These are phyloP conservation scores for Hystrix brachyura DNA, from an alignment of 2,113 vertebrate genomes.

Conservation along the genomic window DNA sequence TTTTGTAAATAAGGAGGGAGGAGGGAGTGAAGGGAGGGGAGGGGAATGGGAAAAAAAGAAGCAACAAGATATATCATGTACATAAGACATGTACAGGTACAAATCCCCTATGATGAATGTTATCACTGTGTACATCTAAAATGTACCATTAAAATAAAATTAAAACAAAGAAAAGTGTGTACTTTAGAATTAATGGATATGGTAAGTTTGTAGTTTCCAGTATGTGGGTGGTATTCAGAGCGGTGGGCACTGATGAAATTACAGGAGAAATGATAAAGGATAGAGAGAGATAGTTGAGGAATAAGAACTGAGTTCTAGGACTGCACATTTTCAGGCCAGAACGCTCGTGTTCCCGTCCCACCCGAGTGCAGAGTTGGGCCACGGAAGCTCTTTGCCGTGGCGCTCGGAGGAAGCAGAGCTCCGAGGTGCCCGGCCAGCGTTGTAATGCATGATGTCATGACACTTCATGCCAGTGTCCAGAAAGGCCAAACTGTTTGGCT, in stretches of 20 bases:
- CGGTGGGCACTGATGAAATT: not conserved
- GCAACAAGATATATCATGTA: too few species aligned
- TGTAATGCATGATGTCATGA: fast-evolving
- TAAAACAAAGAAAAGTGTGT: not conserved
- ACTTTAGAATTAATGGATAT: not conserved
- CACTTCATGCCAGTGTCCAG: not conserved
- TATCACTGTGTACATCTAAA: too few species aligned
- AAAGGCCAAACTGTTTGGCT: not conserved
- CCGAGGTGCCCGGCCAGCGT: too few species aligned
- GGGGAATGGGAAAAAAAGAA: too few species aligned
- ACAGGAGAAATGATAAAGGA: not conserved
- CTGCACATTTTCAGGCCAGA: not conserved
- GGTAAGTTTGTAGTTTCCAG: not conserved
- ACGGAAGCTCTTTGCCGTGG: not conserved
- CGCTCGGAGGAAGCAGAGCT: not conserved
- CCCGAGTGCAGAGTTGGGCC: not conserved
- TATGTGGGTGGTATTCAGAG: not conserved
- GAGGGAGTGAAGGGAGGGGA: too few species aligned
- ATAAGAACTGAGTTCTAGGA: not conserved
- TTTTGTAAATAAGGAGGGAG: too few species aligned
- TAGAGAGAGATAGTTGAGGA: not conserved
- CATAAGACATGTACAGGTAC: too few species aligned
- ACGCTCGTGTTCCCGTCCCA: fast-evolving
- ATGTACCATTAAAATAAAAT: not conserved
- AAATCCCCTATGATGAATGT: too few species aligned